Evolutionary conservation across 92 coral and sea anemone species (phyloP), one percentile per base, ranked within the genome.

Genomic region (Ricordea florida): DNA sequence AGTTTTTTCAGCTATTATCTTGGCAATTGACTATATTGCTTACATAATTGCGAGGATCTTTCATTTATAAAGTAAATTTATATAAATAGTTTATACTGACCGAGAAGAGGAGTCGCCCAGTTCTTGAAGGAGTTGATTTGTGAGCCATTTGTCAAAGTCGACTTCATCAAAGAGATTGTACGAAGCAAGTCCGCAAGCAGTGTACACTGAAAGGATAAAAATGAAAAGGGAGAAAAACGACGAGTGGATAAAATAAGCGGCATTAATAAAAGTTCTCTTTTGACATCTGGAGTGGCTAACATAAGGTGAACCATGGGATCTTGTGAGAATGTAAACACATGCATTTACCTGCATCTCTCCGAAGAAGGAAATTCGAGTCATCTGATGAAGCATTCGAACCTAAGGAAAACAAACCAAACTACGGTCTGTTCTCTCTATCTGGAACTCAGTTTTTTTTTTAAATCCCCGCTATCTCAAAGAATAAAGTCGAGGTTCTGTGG

Each of bases 121-220:
- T 69, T 94, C 98, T 43, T 79, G 55, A 31, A 62, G 27, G 31
- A 94, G 76, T 17, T 86, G 80, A 35, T 61, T 85, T 16, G 80
- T 76, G 60, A 94, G 92, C 98, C 98, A 94, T 2, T 57, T 68
- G 67, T 94, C 97, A 66, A 94, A 94, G 68, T 92, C 93, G 14
- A 94, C 62, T 46, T 91, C 98, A 44, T 89, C 98, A 57, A 88
- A 94, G 16, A 94, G 92, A 75, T 94, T 86, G 56, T 94, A 94
- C 17, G 98, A 88, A 1, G 94, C 93, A 24, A 94, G 84, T 7
- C 98, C 98, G 24, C 94, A 96, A 0, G 93, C 94, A 47, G 86
- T 92, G 41, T 91, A 94, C 10, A 94, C 98, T 93, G 65, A 8
- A 55, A 56, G 5, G 42, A 62, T 3, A 59, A 53, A 35, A 34